A percentile compares a stretch with the other conserved stretches of the same genome.
Evolutionary conservation across 2,113 vertebrate genomes (phyloP).

Genomic region (Pachypanchax playfairii): DNA sequence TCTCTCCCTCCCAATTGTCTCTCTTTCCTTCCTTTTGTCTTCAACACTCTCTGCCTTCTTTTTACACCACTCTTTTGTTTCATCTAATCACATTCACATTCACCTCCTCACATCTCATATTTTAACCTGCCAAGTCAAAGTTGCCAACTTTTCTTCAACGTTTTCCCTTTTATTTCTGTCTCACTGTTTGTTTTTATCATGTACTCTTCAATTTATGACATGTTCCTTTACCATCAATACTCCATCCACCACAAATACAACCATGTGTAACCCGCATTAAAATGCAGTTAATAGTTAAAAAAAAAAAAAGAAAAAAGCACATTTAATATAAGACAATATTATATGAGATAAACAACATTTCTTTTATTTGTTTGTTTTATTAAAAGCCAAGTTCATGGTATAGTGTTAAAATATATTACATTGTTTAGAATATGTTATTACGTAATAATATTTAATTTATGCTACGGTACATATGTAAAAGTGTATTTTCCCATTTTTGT

Average conservation of each 20-base stretch:
- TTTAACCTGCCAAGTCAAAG: conserved; percentile 19
- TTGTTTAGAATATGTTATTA: no score
- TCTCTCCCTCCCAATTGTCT: conserved; percentile 18
- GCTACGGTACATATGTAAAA: no score
- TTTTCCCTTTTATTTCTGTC: conserved; percentile 9
- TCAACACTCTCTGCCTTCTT: conserved; percentile 19
- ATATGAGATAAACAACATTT: no score
- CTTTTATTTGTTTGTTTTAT: no score
- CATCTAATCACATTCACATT: conserved; percentile 49
- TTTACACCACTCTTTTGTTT: conserved; percentile 37
- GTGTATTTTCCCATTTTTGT: no score
- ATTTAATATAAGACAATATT: no score
- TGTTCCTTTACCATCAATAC: conserved; percentile 10
- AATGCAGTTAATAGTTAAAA: no score
- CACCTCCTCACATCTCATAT: conserved; percentile 23
- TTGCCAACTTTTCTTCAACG: conserved; percentile 17
- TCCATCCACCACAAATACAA: conserved; percentile 40
- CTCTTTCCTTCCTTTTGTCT: conserved; percentile 26
- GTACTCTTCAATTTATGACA: conserved; percentile 18
- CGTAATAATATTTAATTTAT: no score
- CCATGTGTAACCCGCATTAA: no score
- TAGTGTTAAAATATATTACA: no score
- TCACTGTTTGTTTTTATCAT: conserved; percentile 3
- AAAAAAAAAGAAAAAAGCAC: no score
- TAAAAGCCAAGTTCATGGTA: no score